Evolutionary conservation across 2,888 invertebrate genomes (phyloP), one percentile per base, ranked within the genome.

Genomic region (Drosophila infuscata): DNA sequence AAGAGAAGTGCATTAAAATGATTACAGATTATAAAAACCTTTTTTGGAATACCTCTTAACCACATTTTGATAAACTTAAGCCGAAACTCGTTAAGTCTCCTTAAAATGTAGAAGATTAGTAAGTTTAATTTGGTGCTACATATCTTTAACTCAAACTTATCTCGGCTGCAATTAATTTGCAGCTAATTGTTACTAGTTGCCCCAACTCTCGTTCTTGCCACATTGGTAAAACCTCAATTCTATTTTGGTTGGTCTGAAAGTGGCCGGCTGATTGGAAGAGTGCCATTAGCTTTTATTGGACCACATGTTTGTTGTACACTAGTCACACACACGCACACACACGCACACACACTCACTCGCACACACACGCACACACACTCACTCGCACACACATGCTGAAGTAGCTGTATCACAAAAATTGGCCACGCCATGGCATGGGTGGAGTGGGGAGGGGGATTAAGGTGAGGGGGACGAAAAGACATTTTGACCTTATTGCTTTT

Each of bases 401-500:
- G 82, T 61, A 71, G 74, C 88, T 75, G 69, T 80, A 68, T 76
- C 82, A 77, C 82, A 87, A 85, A 82, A 88, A 87, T 74, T 82
- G 85, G 32, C 72, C 76, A 59, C 62, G 68, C 64, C 57, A 58
- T 43, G 52, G 36, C 20, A 35, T 29, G 43, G 49, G 20, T 25
- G 25, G 43, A 38, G 20, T 25, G 25, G 1, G 25, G 25, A 25
- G 25, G 36, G n/a, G 32, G 33, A 36, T 46, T 60, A 49, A 62
- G 57, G 54, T 36, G 35, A 25, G 57, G 38, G 56, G 58, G 35
- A 49, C 66, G 60, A 61, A 60, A 52, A 64, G 71, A 65, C 79
- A 79, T 69, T 79, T 74, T 56, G 79, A 69, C 78, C 88, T 82
- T 85, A 89, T 85, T 89, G 89, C 89, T 88, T 88, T 89, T 84